Percentiles rank a stretch among this genome's conserved stretches.
phyloP scores from a whole-genome alignment of 2,888 invertebrate genomes.

The Baronia brevicornis region DNA sequence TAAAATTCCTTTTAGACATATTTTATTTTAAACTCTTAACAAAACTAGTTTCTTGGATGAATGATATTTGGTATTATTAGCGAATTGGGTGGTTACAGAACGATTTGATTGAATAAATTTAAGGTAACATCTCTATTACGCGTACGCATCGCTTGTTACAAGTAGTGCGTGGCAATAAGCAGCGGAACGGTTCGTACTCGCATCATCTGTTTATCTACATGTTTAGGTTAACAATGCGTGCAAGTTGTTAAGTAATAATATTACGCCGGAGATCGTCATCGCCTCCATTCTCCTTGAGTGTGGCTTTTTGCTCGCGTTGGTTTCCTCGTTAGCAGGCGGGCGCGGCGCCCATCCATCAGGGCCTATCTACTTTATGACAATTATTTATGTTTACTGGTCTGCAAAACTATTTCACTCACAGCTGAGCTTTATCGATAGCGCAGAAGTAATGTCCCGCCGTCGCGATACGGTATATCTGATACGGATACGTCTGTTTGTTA shows the following conservation, averaged over 20 bases:
- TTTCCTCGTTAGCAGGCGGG: constrained; percentile 55
- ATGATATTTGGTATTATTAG: constrained; percentile 8
- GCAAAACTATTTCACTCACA: constrained; percentile 72
- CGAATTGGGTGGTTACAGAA: constrained; percentile 12
- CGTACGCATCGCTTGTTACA: constrained; percentile 24
- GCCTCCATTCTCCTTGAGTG: constrained; percentile 22
- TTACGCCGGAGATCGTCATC: constrained; percentile 23
- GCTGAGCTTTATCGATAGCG: constrained; percentile 74
- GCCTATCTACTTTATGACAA: constrained; percentile 71
- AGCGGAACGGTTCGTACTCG: constrained; percentile 34
- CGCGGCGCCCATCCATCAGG: constrained; percentile 60
- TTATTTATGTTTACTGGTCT: constrained; percentile 69
- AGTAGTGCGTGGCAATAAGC: constrained; percentile 34
- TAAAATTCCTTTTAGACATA: too few species aligned
- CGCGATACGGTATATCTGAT: constrained; percentile 71
- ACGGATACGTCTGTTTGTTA: constrained; percentile 74
- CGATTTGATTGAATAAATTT: constrained; percentile 14
- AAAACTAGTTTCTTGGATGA: constrained; percentile 6
- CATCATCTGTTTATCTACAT: constrained; percentile 34
- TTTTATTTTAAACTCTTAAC: not conserved
- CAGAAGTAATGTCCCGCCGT: constrained; percentile 69
- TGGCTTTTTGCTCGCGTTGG: constrained; percentile 31
- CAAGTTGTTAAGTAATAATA: constrained; percentile 32
- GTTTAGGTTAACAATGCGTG: constrained; percentile 30
- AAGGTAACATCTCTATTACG: constrained; percentile 30